Evolutionary conservation across 2,888 invertebrate genomes (phyloP).

Genomic region (Caenorhabditis sp.): DNA sequence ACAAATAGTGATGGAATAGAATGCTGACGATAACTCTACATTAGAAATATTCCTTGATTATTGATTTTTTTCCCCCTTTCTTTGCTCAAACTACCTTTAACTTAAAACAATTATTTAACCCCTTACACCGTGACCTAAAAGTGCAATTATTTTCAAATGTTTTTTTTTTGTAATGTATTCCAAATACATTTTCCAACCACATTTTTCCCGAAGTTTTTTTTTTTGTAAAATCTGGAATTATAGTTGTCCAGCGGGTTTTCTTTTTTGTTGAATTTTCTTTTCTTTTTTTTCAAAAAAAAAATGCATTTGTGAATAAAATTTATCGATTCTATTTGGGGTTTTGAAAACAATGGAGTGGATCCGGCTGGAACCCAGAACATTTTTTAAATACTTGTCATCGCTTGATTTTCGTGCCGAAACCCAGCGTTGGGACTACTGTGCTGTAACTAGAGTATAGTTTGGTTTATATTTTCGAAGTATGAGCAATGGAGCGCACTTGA

Average conservation of each 20-base stretch:
- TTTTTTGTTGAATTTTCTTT: not conserved
- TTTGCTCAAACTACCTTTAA: not conserved
- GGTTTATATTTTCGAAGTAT: too few relatives aligned
- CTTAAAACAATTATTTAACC: not conserved
- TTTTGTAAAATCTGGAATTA: not conserved
- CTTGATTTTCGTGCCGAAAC: too few relatives aligned
- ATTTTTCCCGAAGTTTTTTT: not conserved
- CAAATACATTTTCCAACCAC: too few relatives aligned
- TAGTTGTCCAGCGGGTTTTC: not conserved
- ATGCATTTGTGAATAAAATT: not conserved
- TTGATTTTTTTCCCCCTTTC: not conserved
- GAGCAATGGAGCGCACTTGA: too few relatives aligned
- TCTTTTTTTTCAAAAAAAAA: not conserved
- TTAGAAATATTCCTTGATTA: not conserved
- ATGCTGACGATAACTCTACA: constrained; percentile 14
- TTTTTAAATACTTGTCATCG: not conserved
- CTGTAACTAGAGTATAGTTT: too few relatives aligned
- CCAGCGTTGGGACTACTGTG: too few relatives aligned
- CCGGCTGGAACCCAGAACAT: not conserved
- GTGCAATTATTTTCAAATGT: not conserved
- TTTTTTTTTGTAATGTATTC: not conserved
- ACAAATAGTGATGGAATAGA: constrained; percentile 4
- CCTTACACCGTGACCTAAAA: not conserved
- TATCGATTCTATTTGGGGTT: not conserved
- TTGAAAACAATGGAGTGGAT: not conserved